phyloP scores from a whole-genome alignment of 2,888 invertebrate genomes.

The Pammene fasciana region DNA sequence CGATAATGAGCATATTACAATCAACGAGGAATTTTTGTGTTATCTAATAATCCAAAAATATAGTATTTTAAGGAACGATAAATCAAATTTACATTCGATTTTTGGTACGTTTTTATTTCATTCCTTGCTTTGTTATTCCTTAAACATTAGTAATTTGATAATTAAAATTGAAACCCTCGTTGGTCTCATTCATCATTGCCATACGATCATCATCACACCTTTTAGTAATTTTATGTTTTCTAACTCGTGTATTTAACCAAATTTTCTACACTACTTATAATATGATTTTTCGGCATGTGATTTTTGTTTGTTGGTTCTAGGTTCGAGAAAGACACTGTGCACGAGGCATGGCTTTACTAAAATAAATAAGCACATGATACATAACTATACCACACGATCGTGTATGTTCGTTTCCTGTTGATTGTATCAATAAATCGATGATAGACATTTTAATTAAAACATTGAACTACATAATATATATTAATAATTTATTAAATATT shows the following conservation, averaged over 20 bases:
- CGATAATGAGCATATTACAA: constrained; percentile 25
- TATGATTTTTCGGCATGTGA: constrained; percentile 55
- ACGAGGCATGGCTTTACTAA: constrained; percentile 75
- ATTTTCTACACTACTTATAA: background rate
- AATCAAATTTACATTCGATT: background rate
- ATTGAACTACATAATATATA: background rate
- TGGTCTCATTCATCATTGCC: constrained; percentile 21
- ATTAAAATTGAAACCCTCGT: constrained; percentile 13
- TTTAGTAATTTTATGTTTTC: constrained; percentile 8
- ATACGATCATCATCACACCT: constrained; percentile 29
- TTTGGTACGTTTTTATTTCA: background rate
- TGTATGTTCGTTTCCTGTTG: constrained; percentile 63
- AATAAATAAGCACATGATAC: constrained; percentile 67
- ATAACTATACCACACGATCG: constrained; percentile 67
- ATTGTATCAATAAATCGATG: constrained; percentile 31
- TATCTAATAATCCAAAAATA: background rate
- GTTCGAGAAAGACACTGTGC: constrained; percentile 71
- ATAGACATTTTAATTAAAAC: background rate
- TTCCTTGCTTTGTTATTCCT: background rate
- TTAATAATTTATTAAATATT: too few species aligned
- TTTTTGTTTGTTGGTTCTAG: constrained; percentile 67
- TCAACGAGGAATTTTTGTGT: constrained; percentile 20
- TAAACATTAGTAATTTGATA: background rate
- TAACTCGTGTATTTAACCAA: background rate
- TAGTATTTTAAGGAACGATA: background rate